phyloP scores from a whole-genome alignment of 2,113 vertebrate genomes.

The Numida meleagris region DNA sequence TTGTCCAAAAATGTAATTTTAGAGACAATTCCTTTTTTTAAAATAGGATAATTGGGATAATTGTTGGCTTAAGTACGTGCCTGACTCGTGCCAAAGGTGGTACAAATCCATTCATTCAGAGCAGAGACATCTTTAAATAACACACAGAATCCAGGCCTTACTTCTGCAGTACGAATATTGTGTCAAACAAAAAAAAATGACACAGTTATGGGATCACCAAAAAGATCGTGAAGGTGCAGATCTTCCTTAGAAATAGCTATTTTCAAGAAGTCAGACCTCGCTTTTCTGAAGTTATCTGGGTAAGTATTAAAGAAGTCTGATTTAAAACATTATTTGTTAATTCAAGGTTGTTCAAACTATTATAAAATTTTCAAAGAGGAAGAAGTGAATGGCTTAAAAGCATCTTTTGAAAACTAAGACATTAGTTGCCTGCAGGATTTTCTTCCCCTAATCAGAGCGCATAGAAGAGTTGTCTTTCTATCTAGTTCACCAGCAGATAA shows the following conservation, averaged over 20 bases:
- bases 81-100: not conserved
- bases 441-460: slow-evolving; percentile 28
- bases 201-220: not conserved
- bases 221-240: not conserved
- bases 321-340: slow-evolving; percentile 44
- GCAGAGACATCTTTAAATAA: not conserved
- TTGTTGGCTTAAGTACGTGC: not conserved
- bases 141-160: not conserved
- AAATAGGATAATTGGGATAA: not conserved
- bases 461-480: slow-evolving; percentile 39
- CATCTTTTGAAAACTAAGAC: slow-evolving; percentile 36
- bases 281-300: not conserved
- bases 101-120: not conserved
- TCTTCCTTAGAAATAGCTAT: not conserved
- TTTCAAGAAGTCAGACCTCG: not conserved
- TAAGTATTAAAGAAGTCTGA: not conserved
- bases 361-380: not conserved
- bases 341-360: slow-evolving; percentile 43
- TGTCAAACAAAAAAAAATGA: not conserved
- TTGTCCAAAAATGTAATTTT: not conserved
- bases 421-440: slow-evolving; percentile 33
- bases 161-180: not conserved
- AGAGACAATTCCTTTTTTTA: not conserved
- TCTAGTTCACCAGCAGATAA: slow-evolving; percentile 40
- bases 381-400: slow-evolving; percentile 9